Percentiles rank a stretch among this genome's conserved stretches.
These are phyloP conservation scores for Heterocephalus glaber DNA, from an alignment of 2,113 vertebrate species.

Conservation along the genomic window DNA sequence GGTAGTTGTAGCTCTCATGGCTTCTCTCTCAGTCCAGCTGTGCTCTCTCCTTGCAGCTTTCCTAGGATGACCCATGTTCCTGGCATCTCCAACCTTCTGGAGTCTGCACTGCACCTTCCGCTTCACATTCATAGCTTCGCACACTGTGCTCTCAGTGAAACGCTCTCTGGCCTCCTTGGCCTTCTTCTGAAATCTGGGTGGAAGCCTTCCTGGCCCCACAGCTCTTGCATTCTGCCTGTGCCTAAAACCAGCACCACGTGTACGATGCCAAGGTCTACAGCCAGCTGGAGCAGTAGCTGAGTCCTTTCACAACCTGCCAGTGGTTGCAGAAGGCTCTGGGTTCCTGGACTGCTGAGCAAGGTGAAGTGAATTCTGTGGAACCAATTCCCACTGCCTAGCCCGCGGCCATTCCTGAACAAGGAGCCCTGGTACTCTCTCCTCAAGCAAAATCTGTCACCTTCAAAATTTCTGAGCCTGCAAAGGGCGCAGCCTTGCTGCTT, in stretches of 20 bases:
- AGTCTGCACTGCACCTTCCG: not conserved
- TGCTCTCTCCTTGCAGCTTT: not conserved
- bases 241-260: not conserved
- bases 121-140: not conserved
- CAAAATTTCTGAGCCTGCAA: not conserved
- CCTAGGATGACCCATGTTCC: not conserved
- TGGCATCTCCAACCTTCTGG: not conserved
- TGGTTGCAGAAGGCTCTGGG: not conserved
- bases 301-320: not conserved
- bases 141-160: not conserved
- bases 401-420: not conserved
- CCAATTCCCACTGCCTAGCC: too few species aligned
- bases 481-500: not conserved
- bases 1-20: not conserved
- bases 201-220: not conserved
- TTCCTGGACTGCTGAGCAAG: not conserved
- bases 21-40: not conserved
- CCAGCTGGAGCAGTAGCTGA: not conserved
- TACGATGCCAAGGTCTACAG: not conserved
- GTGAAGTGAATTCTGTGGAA: not conserved
- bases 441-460: not conserved
- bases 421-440: not conserved
- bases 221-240: not conserved
- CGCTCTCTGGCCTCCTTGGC: not conserved
- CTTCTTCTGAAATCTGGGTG: not conserved